Evolutionary conservation across 2,888 invertebrate genomes (phyloP).

Genomic region (Fragum fragum): DNA sequence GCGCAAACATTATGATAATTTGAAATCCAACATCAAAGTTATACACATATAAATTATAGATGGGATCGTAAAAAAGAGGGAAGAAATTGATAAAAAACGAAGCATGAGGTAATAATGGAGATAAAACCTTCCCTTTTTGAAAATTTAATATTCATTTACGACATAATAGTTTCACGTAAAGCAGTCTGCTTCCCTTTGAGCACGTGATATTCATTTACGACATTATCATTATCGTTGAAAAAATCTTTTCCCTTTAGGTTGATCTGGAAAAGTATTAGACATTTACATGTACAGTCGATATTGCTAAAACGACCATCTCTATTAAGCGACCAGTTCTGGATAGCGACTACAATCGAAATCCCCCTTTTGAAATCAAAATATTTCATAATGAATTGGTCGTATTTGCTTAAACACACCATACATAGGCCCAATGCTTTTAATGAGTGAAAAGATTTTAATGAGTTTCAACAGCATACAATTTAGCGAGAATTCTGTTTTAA

Average conservation of each 20-base stretch:
- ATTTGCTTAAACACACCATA: too few relatives aligned
- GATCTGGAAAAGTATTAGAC: too few relatives aligned
- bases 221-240: slow-evolving; percentile 9
- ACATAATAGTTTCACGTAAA: slow-evolving; percentile 27
- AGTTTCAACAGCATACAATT: too few relatives aligned
- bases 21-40: slow-evolving; percentile 41
- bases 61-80: slow-evolving; percentile 24
- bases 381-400: too few relatives aligned
- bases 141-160: slow-evolving; percentile 47
- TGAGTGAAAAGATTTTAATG: too few relatives aligned
- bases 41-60: slow-evolving; percentile 36
- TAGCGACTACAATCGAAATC: too few relatives aligned
- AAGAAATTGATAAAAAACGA: slow-evolving; percentile 35
- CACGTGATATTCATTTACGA: slow-evolving; percentile 24
- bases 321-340: too few relatives aligned
- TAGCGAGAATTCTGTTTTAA: too few relatives aligned
- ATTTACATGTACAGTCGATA: too few relatives aligned
- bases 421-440: too few relatives aligned
- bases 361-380: too few relatives aligned
- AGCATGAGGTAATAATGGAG: slow-evolving; percentile 25
- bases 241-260: not conserved
- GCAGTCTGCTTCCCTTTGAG: slow-evolving; percentile 33
- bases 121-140: slow-evolving; percentile 21
- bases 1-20: slow-evolving; percentile 32
- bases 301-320: too few relatives aligned